Conservation (phyloP, 2,113 vertebrate genomes). For the Apeltes quadracus region DNA sequence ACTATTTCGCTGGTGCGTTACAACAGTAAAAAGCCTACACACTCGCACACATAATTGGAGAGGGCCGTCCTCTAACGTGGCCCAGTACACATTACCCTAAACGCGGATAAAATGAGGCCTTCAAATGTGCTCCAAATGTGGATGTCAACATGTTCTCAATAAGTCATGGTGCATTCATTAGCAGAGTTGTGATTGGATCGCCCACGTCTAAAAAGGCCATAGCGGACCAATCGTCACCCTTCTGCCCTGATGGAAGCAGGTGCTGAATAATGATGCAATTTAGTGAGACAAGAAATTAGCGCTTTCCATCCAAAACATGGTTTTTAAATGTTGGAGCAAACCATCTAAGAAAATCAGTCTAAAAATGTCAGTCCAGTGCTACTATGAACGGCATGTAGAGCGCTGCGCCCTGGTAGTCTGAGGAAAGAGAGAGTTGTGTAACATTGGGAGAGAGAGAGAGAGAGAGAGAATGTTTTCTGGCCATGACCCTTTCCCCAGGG, state of each 20-base stretch:
- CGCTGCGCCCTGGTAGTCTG: conserved; percentile 43
- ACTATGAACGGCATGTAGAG: conserved; percentile 31
- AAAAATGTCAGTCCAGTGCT: not conserved
- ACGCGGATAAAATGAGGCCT: not conserved
- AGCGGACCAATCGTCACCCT: not conserved
- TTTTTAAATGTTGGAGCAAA: not conserved
- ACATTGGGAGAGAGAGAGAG: conserved; percentile 28
- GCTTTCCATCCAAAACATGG: not conserved
- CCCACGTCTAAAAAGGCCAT: not conserved
- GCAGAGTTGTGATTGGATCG: not conserved
- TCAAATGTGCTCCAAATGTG: not conserved
- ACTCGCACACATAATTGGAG: not conserved
- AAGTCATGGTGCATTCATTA: not conserved
- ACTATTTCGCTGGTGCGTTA: too few species aligned
- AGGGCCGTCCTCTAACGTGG: not conserved
- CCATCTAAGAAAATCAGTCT: not conserved
- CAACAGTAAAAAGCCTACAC: not conserved
- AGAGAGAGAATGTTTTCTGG: conserved; percentile 54
- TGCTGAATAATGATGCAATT: not conserved
- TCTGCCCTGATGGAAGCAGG: not conserved
- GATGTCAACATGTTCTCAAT: not conserved
- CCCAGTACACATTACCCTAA: not conserved
- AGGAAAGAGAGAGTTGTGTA: conserved; percentile 51
- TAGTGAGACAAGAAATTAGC: too few species aligned
- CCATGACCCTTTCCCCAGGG: conserved; percentile 68